Percentiles rank a stretch among this genome's conserved stretches.
Evolutionary conservation across 2,797 vertebrate species (phyloP).

Genomic region (Spheniscus humboldti): DNA sequence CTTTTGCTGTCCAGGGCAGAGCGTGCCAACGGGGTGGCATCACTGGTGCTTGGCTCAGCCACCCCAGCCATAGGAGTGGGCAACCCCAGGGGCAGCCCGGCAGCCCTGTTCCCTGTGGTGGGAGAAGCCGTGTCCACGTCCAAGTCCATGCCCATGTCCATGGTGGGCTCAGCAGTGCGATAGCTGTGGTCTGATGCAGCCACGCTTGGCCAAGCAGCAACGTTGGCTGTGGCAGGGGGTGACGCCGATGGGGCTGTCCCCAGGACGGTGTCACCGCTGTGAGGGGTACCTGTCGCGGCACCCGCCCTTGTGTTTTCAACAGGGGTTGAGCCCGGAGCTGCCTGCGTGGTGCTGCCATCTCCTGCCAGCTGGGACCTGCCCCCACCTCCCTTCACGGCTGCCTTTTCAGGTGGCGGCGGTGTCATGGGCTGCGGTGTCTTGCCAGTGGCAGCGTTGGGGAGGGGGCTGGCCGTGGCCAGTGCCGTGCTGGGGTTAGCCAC

Average conservation of each 20-base stretch:
- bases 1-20: not conserved
- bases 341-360: not conserved
- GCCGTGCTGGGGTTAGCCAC: not conserved
- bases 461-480: accelerated
- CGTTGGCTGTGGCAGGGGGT: not conserved
- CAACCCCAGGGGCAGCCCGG: not conserved
- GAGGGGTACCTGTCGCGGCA: accelerated
- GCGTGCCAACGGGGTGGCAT: accelerated
- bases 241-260: accelerated
- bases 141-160: not conserved
- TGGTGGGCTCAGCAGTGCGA: not conserved
- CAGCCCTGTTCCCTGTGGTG: accelerated
- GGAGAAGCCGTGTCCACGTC: not conserved
- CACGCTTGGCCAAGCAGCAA: accelerated
- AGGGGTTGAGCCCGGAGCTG: accelerated
- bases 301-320: not conserved
- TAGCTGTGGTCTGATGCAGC: not conserved
- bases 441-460: accelerated
- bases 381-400: accelerated
- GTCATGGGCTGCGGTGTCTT: not conserved
- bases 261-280: accelerated
- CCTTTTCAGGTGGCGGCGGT: accelerated
- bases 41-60: not conserved
- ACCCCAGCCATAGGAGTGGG: not conserved
- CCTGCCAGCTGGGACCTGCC: not conserved